Evolutionary conservation across 2,113 vertebrate species (phyloP).

Genomic region (cattle (Bos taurus)): ARS-UCD2.0 NC_037356.1:34187501-34188000

Average conservation of each 20-base stretch:
- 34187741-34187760: background rate
- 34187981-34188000: background rate
- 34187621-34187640: background rate
- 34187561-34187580: background rate
- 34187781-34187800: background rate
- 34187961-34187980: background rate
- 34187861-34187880: background rate
- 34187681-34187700: background rate
- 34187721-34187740: background rate
- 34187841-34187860: background rate
- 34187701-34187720: background rate
- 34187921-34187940: background rate
- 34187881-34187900: background rate
- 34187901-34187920: background rate
- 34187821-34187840: background rate
- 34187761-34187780: background rate
- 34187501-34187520: background rate
- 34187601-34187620: background rate
- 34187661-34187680: background rate
- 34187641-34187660: background rate
- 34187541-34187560: background rate
- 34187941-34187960: background rate
- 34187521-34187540: background rate
- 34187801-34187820: background rate
- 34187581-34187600: background rate